Evolutionary conservation across 2,797 vertebrate species (phyloP), one percentile per base, ranked within the genome.

Genomic region (Sardinella longiceps): DNA sequence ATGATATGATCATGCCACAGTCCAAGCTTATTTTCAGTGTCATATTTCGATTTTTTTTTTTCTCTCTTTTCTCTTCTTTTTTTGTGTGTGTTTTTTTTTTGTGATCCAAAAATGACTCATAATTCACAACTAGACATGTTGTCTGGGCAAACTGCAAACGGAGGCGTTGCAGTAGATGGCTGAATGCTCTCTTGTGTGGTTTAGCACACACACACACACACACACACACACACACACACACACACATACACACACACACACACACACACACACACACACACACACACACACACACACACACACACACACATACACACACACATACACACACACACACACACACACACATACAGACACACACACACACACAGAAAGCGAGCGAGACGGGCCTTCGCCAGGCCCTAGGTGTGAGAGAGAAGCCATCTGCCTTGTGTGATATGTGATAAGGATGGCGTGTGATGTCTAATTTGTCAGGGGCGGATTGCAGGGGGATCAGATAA

Each of bases 391-490:
- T 18, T 77, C 18, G 37, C 70, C 70, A 23, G 37, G 37, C 70
- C 70, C 70, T 9, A 45, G 81, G 74, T 83, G 82, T 37, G 83
- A 84, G 80, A 84, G 80, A 43, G 50, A 66, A 84, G 83, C 48
- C 30, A 33, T 86, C 80, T 81, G 85, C 80, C 70, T 77, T 43
- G 70, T 82, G 60, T 48, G 85, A 84, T 86, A 46, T 81, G 37
- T 6, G 80, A 86, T 86, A 83, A 63, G n/a, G 5, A 1, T 14
- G 28, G 58, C 39, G 74, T 84, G 82, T 77, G 82, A 63, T 45
- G 80, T 83, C 82, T 85, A 81, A 86, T 88, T 86, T 86, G 82
- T 88, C 87, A 85, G 46, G 60, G 50, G 20, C 14, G 83, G 86
- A 88, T 83, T 46, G 39, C 82, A 56, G n/a, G 2, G 2, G 46